Conservation (phyloP, 2,797 vertebrate genomes). For the Menidia menidia region DNA sequence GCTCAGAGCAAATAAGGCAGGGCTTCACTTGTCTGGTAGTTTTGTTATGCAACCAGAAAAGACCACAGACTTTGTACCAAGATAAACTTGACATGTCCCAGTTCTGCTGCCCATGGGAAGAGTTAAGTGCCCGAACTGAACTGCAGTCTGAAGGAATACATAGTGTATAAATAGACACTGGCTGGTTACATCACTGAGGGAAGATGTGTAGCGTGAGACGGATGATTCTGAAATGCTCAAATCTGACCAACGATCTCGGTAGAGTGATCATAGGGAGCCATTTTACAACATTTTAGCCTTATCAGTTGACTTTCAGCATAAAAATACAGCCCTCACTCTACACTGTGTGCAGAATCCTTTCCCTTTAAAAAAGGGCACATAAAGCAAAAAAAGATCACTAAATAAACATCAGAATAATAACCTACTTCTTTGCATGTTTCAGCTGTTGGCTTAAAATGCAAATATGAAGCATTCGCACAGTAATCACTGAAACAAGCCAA, state of each 20-base stretch:
- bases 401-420: not conserved
- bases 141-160: slow-evolving; percentile 11
- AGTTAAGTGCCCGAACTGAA: slow-evolving; percentile 27
- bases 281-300: no score
- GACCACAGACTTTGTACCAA: slow-evolving; percentile 13
- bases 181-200: slow-evolving; percentile 6
- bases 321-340: not conserved
- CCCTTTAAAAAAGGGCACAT: slow-evolving; percentile 3
- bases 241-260: slow-evolving; percentile 6
- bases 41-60: slow-evolving; percentile 52
- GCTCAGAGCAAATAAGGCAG: slow-evolving; percentile 31
- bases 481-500: no score
- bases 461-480: not conserved
- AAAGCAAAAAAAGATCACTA: not conserved
- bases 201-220: not conserved
- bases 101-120: slow-evolving; percentile 26
- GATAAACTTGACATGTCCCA: slow-evolving; percentile 35
- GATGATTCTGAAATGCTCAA: not conserved
- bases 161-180: not conserved
- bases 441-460: not conserved
- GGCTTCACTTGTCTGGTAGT: slow-evolving; percentile 17
- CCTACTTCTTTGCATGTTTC: no score
- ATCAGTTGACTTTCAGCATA: not conserved
- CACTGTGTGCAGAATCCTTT: not conserved
- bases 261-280: not conserved